Evolutionary conservation across 2,113 vertebrate genomes (phyloP), one percentile per base, ranked within the genome.

Genomic region (Phyllopteryx taeniolatus): DNA sequence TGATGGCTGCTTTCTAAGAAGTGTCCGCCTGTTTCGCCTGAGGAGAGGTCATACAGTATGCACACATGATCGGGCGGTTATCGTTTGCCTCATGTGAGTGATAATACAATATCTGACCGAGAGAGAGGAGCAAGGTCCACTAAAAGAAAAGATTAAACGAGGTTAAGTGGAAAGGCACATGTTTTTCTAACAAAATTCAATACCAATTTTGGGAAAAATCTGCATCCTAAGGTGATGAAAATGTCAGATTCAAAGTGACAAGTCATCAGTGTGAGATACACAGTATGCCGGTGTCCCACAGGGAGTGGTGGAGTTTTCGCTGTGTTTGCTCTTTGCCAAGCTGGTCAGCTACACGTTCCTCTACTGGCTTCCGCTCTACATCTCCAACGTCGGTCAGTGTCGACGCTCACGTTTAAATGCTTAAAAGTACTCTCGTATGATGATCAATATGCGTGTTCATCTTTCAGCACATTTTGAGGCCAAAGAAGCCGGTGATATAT

Each of bases 341-440:
- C 89, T 99, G 83, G 98, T 99, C 90, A 99, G 96, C 91, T 99
- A 99, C 89, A 99, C 98, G 0, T 99, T 99, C 88, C 94, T 99
- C 7, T 99, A 96, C 91, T 99, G 98, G 98, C 91, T 99, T 69
- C 96, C 98, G 2, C 94, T 99, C 70, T 99, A 99, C 90, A 99
- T 99, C 13, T 91, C 92, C 57, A 98, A 98, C 0, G 88, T 98
- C 0, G 98, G 98, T 98, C 82, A 95, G 96, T 86, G 53, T 76
- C 43, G 8, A 51, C 51, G 53, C 44, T 27, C 13, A 44, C 10
- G 0, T 46, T 69, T 33, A 19, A 53, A 19, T 19, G 51, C 15
- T 53, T 53, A 53, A 20, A 39, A 39, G 35, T 39, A 39, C 6
- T 6, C 6, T 10, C 57, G 0, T 1, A 5, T 13, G 31, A 19